Evolutionary conservation across 2,797 vertebrate species (phyloP).

Genomic region (Labroides dimidiatus): DNA sequence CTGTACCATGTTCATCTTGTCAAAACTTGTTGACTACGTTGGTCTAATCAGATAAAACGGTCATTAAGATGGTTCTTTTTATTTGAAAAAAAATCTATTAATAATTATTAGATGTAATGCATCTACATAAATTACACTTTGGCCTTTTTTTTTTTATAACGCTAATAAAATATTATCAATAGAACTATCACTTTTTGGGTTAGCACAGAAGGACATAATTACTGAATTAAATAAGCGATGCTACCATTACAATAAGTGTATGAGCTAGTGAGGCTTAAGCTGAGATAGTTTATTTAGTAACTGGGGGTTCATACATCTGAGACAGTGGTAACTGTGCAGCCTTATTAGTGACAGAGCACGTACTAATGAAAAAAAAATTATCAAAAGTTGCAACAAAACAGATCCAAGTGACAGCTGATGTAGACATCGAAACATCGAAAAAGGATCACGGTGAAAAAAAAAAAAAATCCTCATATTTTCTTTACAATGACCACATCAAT

Average conservation of each 20-base stretch:
- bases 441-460: background rate
- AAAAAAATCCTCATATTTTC: too few species aligned
- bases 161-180: background rate
- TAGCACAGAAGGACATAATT: background rate
- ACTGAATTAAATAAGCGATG: background rate
- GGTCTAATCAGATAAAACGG: background rate
- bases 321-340: background rate
- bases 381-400: background rate
- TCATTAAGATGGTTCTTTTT: too few species aligned
- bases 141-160: background rate
- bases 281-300: background rate
- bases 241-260: background rate
- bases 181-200: background rate
- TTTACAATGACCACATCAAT: too few species aligned
- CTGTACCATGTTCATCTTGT: background rate
- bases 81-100: background rate
- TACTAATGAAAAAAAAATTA: background rate
- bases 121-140: background rate
- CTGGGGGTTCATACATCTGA: background rate
- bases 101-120: background rate
- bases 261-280: background rate
- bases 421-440: background rate
- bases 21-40: background rate
- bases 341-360: background rate
- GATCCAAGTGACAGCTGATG: background rate